A percentile compares a stretch with the other conserved stretches of the same genome.
Evolutionary conservation across 2,113 vertebrate genomes (phyloP).

Genomic region (Dermatemys mawii): DNA sequence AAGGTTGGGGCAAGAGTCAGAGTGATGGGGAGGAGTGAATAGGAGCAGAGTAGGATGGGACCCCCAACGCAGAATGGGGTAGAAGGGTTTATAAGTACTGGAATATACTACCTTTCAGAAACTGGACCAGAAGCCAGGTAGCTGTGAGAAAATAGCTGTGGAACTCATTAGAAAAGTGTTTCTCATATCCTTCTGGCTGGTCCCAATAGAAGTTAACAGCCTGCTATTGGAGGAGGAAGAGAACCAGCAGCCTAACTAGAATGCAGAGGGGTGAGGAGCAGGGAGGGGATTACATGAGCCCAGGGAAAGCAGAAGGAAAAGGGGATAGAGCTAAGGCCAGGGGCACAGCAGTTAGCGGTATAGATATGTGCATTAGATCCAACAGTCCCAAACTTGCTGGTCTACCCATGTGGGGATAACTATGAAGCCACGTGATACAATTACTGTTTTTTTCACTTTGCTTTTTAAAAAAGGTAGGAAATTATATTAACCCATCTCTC

Average conservation of each 20-base stretch:
- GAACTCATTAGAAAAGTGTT: background rate
- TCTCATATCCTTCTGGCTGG: background rate
- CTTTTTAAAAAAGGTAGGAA: background rate
- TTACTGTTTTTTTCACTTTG: background rate
- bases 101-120: background rate
- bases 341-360: background rate
- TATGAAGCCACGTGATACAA: background rate
- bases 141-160: background rate
- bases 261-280: background rate
- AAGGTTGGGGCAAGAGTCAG: background rate
- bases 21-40: background rate
- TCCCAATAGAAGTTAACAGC: background rate
- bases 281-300: background rate
- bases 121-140: background rate
- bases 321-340: no score
- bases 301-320: background rate
- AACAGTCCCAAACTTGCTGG: background rate
- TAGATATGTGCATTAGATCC: background rate
- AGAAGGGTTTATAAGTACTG: background rate
- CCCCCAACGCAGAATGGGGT: background rate
- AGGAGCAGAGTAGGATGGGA: background rate
- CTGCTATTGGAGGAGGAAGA: background rate
- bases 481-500: background rate
- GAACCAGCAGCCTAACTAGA: background rate
- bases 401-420: background rate